Base-by-base conservation (phyloP, 2,113 vertebrate genomes). In the Tor tambroides region DNA sequence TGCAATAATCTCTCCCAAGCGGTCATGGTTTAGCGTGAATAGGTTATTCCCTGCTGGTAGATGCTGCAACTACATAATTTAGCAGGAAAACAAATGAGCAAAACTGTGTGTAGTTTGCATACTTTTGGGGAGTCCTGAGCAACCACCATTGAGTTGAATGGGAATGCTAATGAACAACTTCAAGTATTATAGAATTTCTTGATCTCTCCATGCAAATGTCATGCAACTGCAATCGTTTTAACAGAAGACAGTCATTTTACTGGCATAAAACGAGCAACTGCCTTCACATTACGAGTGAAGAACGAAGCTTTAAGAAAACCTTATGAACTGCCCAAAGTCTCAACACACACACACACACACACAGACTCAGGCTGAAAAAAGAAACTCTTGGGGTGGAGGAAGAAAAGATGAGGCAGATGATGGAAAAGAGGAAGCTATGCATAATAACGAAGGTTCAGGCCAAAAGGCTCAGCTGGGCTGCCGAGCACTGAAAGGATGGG, bases 351-450 rank as follows among this genome's bases (percentile, higher is more conserved):
- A 56, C 10, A 46, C 10, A 56, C 65, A 41, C 61, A 80, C 81
- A 30, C 83, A 11, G 80, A 59, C 71, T 38, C 78, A 56, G 46
- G 49, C 46, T 15, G 14, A 85, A 28, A 71, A 30, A 84, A 84
- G 32, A 84, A 78, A 43, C 51, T 76, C 26, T 77, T 83, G 63
- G 75, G 32, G 23, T 59, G 69, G 84, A 28, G 35, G 1, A 1
- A 65, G 23, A 49, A 26, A 54, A 49, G 41, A 59, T 32, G 77
- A 72, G 69, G 67, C 67, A 19, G 67, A 71, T 8, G 80, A 80
- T 81, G 43, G 82, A 87, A 88, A 84, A 92, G 89, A 91, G 84
- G 89, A 91, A 91, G 91, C 92, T 92, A 93, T 94, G 94, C 93
- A 93, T 94, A 94, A 92, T 90, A 94, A 95, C 71, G 69, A 93